These are phyloP conservation scores for Rhimphoctona megacephalus DNA, from an alignment of 2,888 invertebrate species.

Conservation along the genomic window DNA sequence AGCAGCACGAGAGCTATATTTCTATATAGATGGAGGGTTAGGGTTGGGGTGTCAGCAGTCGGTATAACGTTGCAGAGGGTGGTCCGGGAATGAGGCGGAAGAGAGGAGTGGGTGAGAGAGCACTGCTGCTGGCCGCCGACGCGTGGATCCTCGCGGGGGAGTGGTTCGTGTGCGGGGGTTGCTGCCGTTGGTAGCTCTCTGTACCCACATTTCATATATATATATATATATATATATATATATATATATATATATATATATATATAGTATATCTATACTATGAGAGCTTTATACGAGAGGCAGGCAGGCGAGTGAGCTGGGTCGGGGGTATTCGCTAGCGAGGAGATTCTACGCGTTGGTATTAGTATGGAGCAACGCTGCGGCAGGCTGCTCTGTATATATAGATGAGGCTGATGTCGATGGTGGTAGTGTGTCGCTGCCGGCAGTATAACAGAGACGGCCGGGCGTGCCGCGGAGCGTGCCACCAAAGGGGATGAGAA, in stretches of 20 bases:
- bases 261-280: not conserved
- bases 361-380: conserved; percentile 54
- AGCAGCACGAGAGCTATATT: conserved; percentile 61
- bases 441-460: conserved; percentile 84
- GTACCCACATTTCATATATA: conserved; percentile 26
- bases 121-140: conserved; percentile 66
- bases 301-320: conserved; percentile 66
- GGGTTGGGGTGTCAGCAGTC: conserved; percentile 66
- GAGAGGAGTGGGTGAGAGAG: conserved; percentile 63
- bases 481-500: conserved; percentile 85
- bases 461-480: conserved; percentile 85
- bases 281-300: conserved; percentile 45
- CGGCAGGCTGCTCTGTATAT: conserved; percentile 35
- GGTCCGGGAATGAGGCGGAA: conserved; percentile 37
- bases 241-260: not conserved
- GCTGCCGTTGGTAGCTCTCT: conserved; percentile 45
- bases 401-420: conserved; percentile 22
- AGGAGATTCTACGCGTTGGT: conserved; percentile 64
- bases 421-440: conserved; percentile 81
- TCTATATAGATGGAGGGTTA: conserved; percentile 32
- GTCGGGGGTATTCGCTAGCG: conserved; percentile 69
- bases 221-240: not conserved
- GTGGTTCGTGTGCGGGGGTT: conserved; percentile 47
- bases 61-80: conserved; percentile 56
- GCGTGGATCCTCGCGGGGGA: conserved; percentile 65